Conservation (phyloP, 2,888 invertebrate genomes). For the Poecilobothrus nobilitatus region DNA sequence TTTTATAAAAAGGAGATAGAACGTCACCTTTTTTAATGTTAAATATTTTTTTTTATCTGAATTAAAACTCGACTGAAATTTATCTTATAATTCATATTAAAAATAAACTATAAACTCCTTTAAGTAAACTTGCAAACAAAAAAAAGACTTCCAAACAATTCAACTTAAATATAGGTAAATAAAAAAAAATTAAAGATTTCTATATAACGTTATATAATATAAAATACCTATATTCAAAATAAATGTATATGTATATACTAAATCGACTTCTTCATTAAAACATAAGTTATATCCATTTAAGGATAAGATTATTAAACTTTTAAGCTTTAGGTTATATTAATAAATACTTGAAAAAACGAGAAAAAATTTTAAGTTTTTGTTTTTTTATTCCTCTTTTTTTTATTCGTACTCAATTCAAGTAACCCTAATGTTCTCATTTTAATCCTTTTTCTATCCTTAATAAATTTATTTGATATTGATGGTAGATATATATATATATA, state of each 20-base stretch:
- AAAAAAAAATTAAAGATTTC: background rate
- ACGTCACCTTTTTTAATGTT: too few relatives aligned
- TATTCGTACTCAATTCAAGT: background rate
- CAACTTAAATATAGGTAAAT: background rate
- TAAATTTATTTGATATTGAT: background rate
- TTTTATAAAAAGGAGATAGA: background rate
- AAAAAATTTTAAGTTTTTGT: too few relatives aligned
- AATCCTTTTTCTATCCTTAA: constrained; percentile 6
- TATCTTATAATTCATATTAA: constrained; percentile 1
- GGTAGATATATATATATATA: background rate
- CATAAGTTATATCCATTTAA: constrained; percentile 4
- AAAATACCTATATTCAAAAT: background rate
- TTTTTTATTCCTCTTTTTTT: too few relatives aligned
- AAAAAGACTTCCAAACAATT: too few relatives aligned
- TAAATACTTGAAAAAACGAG: background rate
- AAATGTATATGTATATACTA: background rate
- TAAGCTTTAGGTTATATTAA: background rate
- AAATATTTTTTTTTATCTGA: too few relatives aligned
- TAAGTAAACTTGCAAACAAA: background rate
- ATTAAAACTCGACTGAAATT: background rate
- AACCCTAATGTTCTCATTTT: background rate
- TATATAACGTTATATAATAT: background rate
- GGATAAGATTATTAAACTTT: constrained; percentile 6
- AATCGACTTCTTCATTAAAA: constrained; percentile 1
- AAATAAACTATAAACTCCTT: background rate